Evolutionary conservation across 2,888 invertebrate genomes (phyloP), one percentile per base, ranked within the genome.

Genomic region (Tyria jacobaeae): DNA sequence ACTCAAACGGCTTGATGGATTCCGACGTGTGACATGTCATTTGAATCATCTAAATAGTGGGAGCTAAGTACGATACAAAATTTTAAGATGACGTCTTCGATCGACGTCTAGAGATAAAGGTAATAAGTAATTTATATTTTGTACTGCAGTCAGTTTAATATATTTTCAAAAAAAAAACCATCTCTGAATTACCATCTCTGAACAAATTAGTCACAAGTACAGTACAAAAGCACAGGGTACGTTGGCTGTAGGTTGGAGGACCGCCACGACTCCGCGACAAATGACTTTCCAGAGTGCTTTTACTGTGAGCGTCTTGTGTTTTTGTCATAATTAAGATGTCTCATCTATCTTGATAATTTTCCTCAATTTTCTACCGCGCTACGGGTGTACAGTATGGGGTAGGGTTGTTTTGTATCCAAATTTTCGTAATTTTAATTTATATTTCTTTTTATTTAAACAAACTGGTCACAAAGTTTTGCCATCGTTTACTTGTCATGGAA

Each of bases 261-360:
- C 31, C 44, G 50, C 21, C 25, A 17, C n/a, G 27, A 57, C 62
- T 55, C 62, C 60, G 34, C 70, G 74, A 72, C 64, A 68, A 74
- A 72, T 59, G 64, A 48, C 31, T 35, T 49, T 44, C 52, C 63
- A 60, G 64, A 52, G 56, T 56, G 73, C 56, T 66, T 66, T 74
- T 74, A 73, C 68, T 72, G 74, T 73, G 31, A 62, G 51, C 57
- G 47, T 61, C 65, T 31, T 68, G 62, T 67, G 66, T 71, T 71
- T 76, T 73, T 75, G 76, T 76, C 74, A 82, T 82, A 82, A 82
- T 82, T 80, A 81, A 82, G 80, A 73, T 73, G 72, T 66, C 65
- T 76, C 80, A 73, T 80, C 78, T 73, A 68, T 48, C 47, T 17
- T 44, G 25, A 56, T 55, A 55, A 71, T 78, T 79, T 80, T 75